A percentile compares a stretch with the other conserved stretches of the same genome.
Conservation (phyloP, 2,888 invertebrate genomes). For the Agonopterix subpropinquella region DNA sequence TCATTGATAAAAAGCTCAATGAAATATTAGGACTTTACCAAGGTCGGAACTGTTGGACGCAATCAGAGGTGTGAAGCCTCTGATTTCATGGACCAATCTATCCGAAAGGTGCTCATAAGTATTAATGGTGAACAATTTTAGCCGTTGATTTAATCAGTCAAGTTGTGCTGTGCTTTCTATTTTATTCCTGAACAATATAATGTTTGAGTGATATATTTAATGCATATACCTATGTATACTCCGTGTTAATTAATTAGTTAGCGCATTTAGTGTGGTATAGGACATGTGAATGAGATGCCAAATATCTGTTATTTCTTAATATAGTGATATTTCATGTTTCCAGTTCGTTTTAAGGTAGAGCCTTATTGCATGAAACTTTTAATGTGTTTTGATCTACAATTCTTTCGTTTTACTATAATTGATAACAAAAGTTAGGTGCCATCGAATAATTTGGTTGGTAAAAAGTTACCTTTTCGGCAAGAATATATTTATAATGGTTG, state of each 20-base stretch:
- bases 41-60: slow-evolving; percentile 9
- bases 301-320: slow-evolving; percentile 50
- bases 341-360: slow-evolving; percentile 38
- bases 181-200: slow-evolving; percentile 43
- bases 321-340: slow-evolving; percentile 38
- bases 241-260: slow-evolving; percentile 28
- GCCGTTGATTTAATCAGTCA: slow-evolving; percentile 32
- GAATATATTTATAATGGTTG: slow-evolving; percentile 7
- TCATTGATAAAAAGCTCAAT: slow-evolving; percentile 1
- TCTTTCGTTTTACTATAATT: background rate
- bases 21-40: background rate
- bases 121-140: slow-evolving; percentile 23
- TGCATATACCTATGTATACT: slow-evolving; percentile 28
- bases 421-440: slow-evolving; percentile 30
- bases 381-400: no score
- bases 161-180: slow-evolving; percentile 52
- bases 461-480: slow-evolving; percentile 39
- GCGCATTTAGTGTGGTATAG: slow-evolving; percentile 40
- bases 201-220: slow-evolving; percentile 40
- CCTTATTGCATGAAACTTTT: slow-evolving; percentile 16
- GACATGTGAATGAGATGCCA: slow-evolving; percentile 66
- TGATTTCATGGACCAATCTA: slow-evolving; percentile 13
- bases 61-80: slow-evolving; percentile 11
- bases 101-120: slow-evolving; percentile 30
- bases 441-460: slow-evolving; percentile 26